A percentile compares a stretch with the other conserved stretches of the same genome.
phyloP scores from a whole-genome alignment of 1,140 invertebrate species.

The Leptonema lineaticorne region DNA sequence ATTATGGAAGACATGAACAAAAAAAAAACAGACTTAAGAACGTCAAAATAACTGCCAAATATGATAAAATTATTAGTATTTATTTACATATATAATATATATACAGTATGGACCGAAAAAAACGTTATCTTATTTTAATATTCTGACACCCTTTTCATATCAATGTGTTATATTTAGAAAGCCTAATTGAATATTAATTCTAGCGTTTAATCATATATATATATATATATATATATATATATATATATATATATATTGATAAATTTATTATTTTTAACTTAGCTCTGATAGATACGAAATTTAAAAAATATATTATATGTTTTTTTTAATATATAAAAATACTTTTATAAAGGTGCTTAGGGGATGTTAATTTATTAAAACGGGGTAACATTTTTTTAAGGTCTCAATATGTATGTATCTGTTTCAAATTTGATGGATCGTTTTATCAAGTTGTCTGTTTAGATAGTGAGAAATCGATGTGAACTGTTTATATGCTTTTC shows the following conservation, averaged over 20 bases:
- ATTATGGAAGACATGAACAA: not conserved
- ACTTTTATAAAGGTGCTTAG: too few relatives aligned
- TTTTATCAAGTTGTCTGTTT: constrained; percentile 14
- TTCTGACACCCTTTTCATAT: too few relatives aligned
- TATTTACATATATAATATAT: not conserved
- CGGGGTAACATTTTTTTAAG: too few relatives aligned
- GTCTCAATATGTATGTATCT: not conserved
- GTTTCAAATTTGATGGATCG: constrained; percentile 4
- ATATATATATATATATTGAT: not conserved
- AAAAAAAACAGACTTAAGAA: not conserved
- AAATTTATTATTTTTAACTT: too few relatives aligned
- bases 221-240: not conserved
- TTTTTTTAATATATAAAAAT: too few relatives aligned
- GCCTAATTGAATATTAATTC: too few relatives aligned
- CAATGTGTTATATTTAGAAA: too few relatives aligned
- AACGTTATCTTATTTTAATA: too few relatives aligned
- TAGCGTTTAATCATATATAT: not conserved
- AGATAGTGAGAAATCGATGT: constrained; percentile 11
- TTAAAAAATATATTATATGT: too few relatives aligned
- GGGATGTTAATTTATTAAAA: too few relatives aligned
- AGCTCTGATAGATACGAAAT: too few relatives aligned
- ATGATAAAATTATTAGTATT: not conserved
- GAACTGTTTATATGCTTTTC: not conserved
- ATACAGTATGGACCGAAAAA: not conserved
- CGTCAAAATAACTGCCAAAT: constrained; percentile 13